A percentile compares a stretch with the other conserved stretches of the same genome.
Conservation (phyloP, 2,113 vertebrate genomes). For the Callospermophilus lateralis region DNA sequence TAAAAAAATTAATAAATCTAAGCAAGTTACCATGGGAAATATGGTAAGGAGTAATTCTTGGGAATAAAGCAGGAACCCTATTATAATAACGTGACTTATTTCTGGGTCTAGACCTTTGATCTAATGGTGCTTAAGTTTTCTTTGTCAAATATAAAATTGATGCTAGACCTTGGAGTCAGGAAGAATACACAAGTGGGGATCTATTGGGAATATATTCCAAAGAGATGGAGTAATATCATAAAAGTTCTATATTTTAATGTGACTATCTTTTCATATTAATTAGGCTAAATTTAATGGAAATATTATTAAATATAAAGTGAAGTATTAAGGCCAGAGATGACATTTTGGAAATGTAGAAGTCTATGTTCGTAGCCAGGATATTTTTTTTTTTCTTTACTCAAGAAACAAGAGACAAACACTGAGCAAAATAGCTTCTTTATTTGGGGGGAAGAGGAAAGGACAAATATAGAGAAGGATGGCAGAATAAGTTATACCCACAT, state of each 20-base stretch:
- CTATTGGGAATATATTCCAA: background rate
- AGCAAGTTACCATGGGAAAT: background rate
- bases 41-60: background rate
- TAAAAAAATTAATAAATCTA: conserved; percentile 24
- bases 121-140: background rate
- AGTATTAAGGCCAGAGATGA: background rate
- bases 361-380: background rate
- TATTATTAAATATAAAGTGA: background rate
- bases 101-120: background rate
- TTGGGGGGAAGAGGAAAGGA: background rate
- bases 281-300: background rate
- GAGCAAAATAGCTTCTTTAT: background rate
- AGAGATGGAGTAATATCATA: background rate
- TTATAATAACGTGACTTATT: background rate
- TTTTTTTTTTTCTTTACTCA: background rate
- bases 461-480: background rate
- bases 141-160: background rate
- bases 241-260: background rate
- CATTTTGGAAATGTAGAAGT: conserved; percentile 11
- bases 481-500: background rate
- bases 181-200: background rate
- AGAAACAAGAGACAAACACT: background rate
- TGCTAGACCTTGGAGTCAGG: background rate
- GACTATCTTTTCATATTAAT: background rate
- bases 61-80: background rate